Conservation (phyloP, 2,113 vertebrate species). For the Strigops habroptila region DNA sequence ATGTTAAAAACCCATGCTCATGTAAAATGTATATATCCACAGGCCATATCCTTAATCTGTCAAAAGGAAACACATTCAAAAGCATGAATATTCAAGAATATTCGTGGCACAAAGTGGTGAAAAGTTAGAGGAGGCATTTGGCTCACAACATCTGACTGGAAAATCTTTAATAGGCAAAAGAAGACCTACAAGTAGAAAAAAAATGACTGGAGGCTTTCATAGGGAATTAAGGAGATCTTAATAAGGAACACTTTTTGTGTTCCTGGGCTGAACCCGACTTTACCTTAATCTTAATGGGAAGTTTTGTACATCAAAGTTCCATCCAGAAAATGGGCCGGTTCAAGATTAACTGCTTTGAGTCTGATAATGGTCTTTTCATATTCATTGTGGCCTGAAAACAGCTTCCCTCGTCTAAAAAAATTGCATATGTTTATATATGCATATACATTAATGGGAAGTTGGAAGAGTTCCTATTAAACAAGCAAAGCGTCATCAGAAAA, state of each 20-base stretch:
- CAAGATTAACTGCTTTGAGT: not conserved
- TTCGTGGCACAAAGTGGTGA: not conserved
- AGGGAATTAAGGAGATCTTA: not conserved
- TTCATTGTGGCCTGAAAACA: not conserved
- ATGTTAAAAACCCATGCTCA: not conserved
- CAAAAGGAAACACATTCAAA: not conserved
- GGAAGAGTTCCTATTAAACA: not conserved
- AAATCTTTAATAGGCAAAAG: not conserved
- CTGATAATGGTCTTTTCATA: not conserved
- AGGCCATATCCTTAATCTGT: not conserved
- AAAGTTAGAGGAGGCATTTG: not conserved
- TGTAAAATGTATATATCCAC: not conserved
- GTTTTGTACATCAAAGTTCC: not conserved
- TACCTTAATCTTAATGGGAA: not conserved
- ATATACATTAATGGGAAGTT: not conserved
- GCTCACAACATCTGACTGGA: not conserved
- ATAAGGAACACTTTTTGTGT: not conserved
- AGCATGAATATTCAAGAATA: not conserved
- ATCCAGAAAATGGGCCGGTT: not conserved
- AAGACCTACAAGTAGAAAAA: not conserved
- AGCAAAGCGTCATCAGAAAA: not conserved
- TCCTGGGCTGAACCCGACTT: not conserved
- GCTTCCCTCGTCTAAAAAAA: not conserved
- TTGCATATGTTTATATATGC: not conserved
- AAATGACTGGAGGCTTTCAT: not conserved